phyloP scores from a whole-genome alignment of 2,888 invertebrate species.

The Pimpla rufipes region DNA sequence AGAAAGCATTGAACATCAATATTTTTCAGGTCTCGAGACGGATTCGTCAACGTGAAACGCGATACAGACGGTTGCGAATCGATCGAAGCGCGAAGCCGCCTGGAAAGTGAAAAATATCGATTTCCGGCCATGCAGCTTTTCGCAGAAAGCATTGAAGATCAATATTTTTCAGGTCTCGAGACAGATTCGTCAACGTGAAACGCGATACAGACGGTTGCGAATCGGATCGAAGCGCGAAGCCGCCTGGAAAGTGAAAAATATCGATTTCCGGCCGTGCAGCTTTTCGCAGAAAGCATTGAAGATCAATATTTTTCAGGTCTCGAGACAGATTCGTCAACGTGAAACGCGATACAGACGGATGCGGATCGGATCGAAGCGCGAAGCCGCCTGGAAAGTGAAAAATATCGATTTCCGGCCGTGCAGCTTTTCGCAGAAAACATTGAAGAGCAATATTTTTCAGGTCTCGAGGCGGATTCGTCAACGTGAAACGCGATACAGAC shows the following conservation, averaged over 20 bases:
- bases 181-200: conserved; percentile 40
- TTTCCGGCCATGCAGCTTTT: background rate
- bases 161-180: conserved; percentile 14
- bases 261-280: background rate
- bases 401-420: background rate
- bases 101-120: conserved; percentile 5
- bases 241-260: background rate
- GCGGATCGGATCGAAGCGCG: no score
- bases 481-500: background rate
- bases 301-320: conserved; percentile 5
- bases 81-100: background rate
- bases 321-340: background rate
- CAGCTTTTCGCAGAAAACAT: background rate
- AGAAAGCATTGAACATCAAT: background rate
- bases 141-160: background rate
- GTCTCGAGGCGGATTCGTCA: background rate
- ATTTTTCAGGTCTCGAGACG: conserved; percentile 10
- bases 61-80: background rate
- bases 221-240: background rate
- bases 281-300: background rate
- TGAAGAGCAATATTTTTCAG: conserved; percentile 2
- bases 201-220: no score
- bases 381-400: background rate
- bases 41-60: conserved; percentile 41
- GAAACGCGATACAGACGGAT: no score